phyloP scores from a whole-genome alignment of 2,888 invertebrate genomes.

The Apomyelois bistriatella region DNA sequence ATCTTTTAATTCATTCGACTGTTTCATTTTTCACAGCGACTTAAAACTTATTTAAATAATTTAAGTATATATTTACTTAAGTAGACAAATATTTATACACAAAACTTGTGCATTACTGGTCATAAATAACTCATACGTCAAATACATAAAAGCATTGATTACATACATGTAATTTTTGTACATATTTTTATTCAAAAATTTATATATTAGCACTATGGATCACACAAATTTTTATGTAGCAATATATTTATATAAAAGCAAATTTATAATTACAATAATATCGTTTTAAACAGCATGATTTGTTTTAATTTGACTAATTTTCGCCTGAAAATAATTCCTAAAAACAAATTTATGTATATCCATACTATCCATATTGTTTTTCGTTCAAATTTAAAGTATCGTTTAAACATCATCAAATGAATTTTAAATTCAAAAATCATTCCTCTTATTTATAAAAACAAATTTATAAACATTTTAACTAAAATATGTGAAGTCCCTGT shows the following conservation, averaged over 20 bases:
- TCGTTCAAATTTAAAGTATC: too few species aligned
- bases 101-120: conserved; percentile 32
- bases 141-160: too few species aligned
- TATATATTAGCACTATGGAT: too few species aligned
- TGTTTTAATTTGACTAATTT: neutral
- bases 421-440: too few species aligned
- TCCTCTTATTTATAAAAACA: too few species aligned
- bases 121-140: neutral
- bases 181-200: too few species aligned
- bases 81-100: conserved; percentile 31
- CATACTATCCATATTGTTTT: too few species aligned
- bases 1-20: conserved; percentile 36
- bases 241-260: neutral
- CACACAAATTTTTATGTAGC: too few species aligned
- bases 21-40: conserved; percentile 54
- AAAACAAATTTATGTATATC: neutral
- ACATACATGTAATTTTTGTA: too few species aligned
- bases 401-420: too few species aligned
- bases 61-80: conserved; percentile 27
- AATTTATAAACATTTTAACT: too few species aligned
- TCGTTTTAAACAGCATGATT: neutral
- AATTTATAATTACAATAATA: neutral
- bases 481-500: too few species aligned
- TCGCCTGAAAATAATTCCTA: neutral
- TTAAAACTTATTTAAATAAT: conserved; percentile 28